A percentile compares a stretch with the other conserved stretches of the same genome.
phyloP scores from a whole-genome alignment of 2,888 invertebrate genomes.

The Nomada fucata region DNA sequence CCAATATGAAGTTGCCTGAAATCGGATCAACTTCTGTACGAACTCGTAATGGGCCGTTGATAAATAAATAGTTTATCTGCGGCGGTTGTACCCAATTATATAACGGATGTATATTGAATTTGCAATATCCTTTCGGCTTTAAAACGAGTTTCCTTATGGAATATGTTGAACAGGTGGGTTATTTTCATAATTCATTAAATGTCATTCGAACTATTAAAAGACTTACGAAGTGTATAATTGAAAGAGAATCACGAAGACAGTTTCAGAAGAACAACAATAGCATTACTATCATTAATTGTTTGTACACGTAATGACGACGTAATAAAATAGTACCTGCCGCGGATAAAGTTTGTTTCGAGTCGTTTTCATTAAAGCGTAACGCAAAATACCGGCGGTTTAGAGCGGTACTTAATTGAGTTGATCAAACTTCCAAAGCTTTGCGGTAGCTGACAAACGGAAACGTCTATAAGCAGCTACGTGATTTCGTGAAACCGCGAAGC shows the following conservation, averaged over 20 bases:
- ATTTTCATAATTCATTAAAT: too few species aligned
- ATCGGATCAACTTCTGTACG: too few species aligned
- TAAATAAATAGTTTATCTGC: too few species aligned
- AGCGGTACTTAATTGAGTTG: constrained; percentile 45
- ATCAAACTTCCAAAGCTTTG: constrained; percentile 24
- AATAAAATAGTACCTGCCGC: constrained; percentile 1
- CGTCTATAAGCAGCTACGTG: constrained; percentile 20
- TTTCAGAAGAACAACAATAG: neutral
- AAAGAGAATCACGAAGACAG: neutral
- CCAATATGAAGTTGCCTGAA: too few species aligned
- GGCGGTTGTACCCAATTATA: neutral
- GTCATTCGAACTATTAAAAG: too few species aligned
- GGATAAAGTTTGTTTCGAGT: constrained; percentile 35
- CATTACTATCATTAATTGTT: neutral
- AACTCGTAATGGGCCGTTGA: too few species aligned
- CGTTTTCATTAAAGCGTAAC: constrained; percentile 40
- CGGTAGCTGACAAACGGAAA: constrained; percentile 12
- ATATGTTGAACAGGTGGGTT: too few species aligned
- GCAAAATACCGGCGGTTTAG: constrained; percentile 20
- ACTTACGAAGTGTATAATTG: neutral
- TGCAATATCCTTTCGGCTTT: neutral
- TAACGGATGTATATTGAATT: neutral
- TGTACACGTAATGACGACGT: neutral
- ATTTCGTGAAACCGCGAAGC: constrained; percentile 10
- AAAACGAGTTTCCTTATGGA: neutral